These are phyloP conservation scores for Toxotes chatareus DNA, from an alignment of 2,113 vertebrate genomes.

Conservation along the genomic window DNA sequence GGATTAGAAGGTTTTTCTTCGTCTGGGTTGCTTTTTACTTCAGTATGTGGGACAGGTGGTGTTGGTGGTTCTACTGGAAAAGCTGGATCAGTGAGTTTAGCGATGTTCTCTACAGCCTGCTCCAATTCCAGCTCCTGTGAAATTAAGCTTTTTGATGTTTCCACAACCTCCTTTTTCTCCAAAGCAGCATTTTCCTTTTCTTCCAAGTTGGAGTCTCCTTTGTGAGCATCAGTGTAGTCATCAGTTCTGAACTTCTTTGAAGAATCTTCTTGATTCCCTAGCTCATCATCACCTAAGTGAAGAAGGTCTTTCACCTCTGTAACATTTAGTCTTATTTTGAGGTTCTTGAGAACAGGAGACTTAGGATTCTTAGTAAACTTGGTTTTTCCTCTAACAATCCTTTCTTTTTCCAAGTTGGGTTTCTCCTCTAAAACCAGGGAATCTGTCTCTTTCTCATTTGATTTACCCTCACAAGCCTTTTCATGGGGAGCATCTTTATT, in stretches of 20 bases:
- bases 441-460: conserved; percentile 72
- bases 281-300: conserved; percentile 84
- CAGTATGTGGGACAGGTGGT: conserved; percentile 63
- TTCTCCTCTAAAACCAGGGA: conserved; percentile 82
- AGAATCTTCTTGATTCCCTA: conserved; percentile 69
- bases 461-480: conserved; percentile 76
- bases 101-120: conserved; percentile 94
- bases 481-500: conserved; percentile 67
- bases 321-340: conserved; percentile 87
- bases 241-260: conserved; percentile 74
- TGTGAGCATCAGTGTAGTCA: conserved; percentile 73
- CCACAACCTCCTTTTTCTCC: conserved; percentile 76
- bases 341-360: conserved; percentile 88
- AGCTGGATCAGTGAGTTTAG: conserved; percentile 91
- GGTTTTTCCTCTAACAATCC: conserved; percentile 86
- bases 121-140: conserved; percentile 92
- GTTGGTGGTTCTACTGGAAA: conserved; percentile 76
- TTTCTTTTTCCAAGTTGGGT: conserved; percentile 87
- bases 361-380: conserved; percentile 86
- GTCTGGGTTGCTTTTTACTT: conserved; percentile 81
- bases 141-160: conserved; percentile 82
- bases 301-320: conserved; percentile 87
- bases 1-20: conserved; percentile 91
- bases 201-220: conserved; percentile 61
- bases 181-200: conserved; percentile 81